Percentiles rank a stretch among this genome's conserved stretches.
These are phyloP conservation scores for Timema cristinae DNA, from an alignment of 2,888 invertebrate genomes.

Conservation along the genomic window DNA sequence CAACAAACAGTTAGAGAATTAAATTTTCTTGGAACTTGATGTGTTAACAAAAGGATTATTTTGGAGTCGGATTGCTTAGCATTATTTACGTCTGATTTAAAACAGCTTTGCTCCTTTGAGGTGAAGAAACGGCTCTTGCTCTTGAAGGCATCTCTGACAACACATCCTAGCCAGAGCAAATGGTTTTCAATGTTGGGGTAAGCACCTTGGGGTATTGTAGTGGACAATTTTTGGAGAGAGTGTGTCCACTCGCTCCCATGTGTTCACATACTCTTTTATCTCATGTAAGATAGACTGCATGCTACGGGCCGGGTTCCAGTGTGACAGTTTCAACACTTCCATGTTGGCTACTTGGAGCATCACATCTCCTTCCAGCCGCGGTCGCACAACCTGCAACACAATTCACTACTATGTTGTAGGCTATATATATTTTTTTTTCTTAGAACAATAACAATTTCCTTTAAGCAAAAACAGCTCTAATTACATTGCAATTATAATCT, in stretches of 20 bases:
- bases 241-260: slow-evolving; percentile 40
- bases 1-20: too few species aligned
- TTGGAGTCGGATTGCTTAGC: too few species aligned
- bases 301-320: slow-evolving; percentile 43
- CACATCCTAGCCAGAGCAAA: slow-evolving; percentile 41
- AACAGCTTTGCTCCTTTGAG: too few species aligned
- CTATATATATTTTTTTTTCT: too few species aligned
- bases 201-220: slow-evolving; percentile 38
- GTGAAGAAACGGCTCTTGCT: too few species aligned
- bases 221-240: slow-evolving; percentile 38
- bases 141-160: slow-evolving; percentile 30
- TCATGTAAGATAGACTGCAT: slow-evolving; percentile 41
- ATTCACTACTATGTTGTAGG: too few species aligned
- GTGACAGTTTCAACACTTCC: slow-evolving; percentile 42
- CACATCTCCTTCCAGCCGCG: slow-evolving; percentile 39
- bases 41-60: too few species aligned
- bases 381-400: slow-evolving; percentile 41
- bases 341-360: slow-evolving; percentile 34
- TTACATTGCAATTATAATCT: too few species aligned
- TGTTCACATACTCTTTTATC: slow-evolving; percentile 41
- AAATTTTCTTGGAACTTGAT: too few species aligned
- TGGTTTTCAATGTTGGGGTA: slow-evolving; percentile 42
- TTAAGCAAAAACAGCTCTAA: too few species aligned
- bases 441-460: too few species aligned
- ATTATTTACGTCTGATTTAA: too few species aligned